phyloP scores from a whole-genome alignment of 92 coral and sea anemone species.

The Parazoanthus swiftii region DNA sequence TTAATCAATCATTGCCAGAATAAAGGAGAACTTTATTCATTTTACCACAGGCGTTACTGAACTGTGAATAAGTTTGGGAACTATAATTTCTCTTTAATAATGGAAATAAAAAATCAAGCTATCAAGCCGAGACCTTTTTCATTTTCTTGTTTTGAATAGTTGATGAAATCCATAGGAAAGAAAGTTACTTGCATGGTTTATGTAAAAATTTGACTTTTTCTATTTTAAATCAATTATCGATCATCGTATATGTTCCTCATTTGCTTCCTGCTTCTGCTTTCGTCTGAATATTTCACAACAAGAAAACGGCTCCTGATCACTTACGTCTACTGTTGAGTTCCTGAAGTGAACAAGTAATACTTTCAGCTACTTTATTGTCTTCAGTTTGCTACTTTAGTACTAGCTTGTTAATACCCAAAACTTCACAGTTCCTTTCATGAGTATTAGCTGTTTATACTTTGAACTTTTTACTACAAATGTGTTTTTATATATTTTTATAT shows the following conservation, averaged over 20 bases:
- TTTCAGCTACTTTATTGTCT: background rate
- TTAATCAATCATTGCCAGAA: constrained; percentile 33
- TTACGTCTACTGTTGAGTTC: too few relatives aligned
- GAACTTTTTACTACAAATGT: too few relatives aligned
- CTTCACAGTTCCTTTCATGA: too few relatives aligned
- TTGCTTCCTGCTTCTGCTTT: too few relatives aligned
- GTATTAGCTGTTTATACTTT: background rate
- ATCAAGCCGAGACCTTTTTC: background rate
- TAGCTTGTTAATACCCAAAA: background rate
- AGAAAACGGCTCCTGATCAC: too few relatives aligned
- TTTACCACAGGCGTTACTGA: constrained; percentile 30
- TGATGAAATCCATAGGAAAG: background rate
- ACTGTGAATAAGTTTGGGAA: background rate
- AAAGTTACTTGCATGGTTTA: background rate
- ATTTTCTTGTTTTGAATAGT: background rate
- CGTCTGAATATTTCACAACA: too few relatives aligned
- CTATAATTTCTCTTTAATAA: background rate
- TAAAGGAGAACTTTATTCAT: constrained; percentile 15
- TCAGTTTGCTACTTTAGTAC: background rate
- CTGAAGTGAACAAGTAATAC: too few relatives aligned
- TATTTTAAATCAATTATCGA: too few relatives aligned
- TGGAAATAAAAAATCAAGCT: constrained; percentile 19
- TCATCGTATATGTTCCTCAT: too few relatives aligned
- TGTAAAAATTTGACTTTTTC: background rate
- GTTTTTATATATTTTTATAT: too few relatives aligned